Evolutionary conservation across 2,113 vertebrate genomes (phyloP), one percentile per base, ranked within the genome.

Genomic region (Arvicanthis niloticus): DNA sequence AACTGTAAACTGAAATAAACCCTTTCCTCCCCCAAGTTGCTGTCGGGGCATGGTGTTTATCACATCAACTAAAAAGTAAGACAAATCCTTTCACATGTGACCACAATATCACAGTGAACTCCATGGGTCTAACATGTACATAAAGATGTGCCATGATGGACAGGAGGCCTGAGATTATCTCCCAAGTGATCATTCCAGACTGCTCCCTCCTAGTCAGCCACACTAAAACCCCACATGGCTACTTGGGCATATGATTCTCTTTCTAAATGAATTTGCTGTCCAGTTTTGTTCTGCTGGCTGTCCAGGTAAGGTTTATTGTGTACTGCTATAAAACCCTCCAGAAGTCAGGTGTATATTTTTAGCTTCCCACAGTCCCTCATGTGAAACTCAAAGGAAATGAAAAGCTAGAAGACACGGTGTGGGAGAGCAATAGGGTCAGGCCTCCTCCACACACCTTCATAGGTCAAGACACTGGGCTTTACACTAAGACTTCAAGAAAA

Each of bases 401-500:
- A 97, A 93, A 53, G 19, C n/a, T 93, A 24, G 60, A 60, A 94
- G 93, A 96, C 89, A 96, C 0, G 0, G 75, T 45, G 48, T 3
- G 72, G 62, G 92, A 96, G 97, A 93, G 75, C 9, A 56, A 91
- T 90, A 89, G 91, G 62, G 56, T 31, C 94, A 31, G 78, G 51
- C 60, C 80, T 95, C 98, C 3, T 89, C 90, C 98, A 91, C 58
- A 24, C 70, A 58, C 90, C 98, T 98, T 97, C 87, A 91, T 82
- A 98, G 94, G 97, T 91, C 45, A 75, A 82, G 60, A 93, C 0
- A 0, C 90, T 87, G 95, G 95, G 98, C 96, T 98, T 98, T 98
- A 98, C 95, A 95, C 19, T 96, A 96, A 96, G 97, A 97, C 98
- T 98, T 98, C 98, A 98, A 98, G 98, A 98, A 98, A 98, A 98